phyloP scores from a whole-genome alignment of 2,888 invertebrate genomes.

The Macaria liturata region DNA sequence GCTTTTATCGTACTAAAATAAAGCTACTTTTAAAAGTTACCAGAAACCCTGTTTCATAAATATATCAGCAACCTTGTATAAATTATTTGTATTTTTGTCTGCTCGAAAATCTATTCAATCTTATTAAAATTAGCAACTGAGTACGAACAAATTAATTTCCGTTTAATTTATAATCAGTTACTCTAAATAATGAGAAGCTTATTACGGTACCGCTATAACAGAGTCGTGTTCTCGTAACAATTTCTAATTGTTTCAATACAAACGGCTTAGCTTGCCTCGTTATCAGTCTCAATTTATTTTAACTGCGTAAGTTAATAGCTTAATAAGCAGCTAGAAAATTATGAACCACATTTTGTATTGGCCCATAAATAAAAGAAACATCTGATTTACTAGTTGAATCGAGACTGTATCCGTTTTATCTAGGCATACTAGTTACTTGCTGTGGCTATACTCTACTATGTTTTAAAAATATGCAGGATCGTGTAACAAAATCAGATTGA shows the following conservation, averaged over 20 bases:
- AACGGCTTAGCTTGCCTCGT: constrained; percentile 19
- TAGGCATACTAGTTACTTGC: no score
- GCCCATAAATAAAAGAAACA: background rate
- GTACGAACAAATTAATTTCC: background rate
- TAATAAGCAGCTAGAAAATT: constrained; percentile 27
- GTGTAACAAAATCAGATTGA: no score
- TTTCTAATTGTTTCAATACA: constrained; percentile 18
- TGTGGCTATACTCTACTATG: no score
- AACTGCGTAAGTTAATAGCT: constrained; percentile 27
- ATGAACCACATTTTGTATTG: constrained; percentile 10
- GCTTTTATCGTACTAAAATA: no score
- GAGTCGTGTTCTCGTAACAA: constrained; percentile 14
- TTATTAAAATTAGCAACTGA: no score
- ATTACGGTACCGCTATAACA: constrained; percentile 7
- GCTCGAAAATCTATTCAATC: no score
- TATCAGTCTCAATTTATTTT: constrained; percentile 31
- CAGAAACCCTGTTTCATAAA: no score
- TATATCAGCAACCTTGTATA: no score
- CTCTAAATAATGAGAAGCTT: background rate
- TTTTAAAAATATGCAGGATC: no score
- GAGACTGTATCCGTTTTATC: no score
- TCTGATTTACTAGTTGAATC: background rate
- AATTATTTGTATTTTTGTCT: no score
- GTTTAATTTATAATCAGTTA: constrained; percentile 1
- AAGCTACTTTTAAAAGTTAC: no score